Base-by-base conservation (phyloP, 2,797 vertebrate genomes). In the Gobionotothen gibberifrons region DNA sequence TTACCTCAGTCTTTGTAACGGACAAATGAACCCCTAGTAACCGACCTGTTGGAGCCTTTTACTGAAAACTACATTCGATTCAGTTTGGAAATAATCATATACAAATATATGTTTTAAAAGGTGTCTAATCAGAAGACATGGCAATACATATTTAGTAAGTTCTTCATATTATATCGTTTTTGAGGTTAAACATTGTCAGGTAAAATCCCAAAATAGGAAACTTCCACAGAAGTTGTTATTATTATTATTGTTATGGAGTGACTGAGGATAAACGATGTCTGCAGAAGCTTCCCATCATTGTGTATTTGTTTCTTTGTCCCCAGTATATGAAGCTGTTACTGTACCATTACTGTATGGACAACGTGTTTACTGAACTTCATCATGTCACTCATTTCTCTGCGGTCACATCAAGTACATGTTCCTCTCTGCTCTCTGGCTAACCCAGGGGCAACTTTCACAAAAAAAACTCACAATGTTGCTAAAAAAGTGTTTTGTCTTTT, bases 251-350 rank as follows among this genome's bases (percentile, higher is more conserved):
- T 15, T 22, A 42, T 13, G 17, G 19, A 26, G 17, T 5, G 73
- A 64, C 74, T 43, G 68, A 70, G 36, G 63, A 46, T 78, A 26
- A 81, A 46, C 76, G 82, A 76, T 84, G 85, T 85, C 82, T 88
- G 67, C 8, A 54, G 61, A 75, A 65, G 22, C 49, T 21, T 79
- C 63, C 84, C 75, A 36, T 6, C n/a, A 7, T 85, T 61, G 68
- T 84, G 72, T 87, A 59, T 79, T 78, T 84, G 68, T 89, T 83
- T 90, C 57, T 65, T 80, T 72, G 48, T 72, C 53, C 74, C 86
- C 91, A 92, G 89, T 90, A 83, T 85, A 89, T 87, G 86, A 89
- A 91, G 86, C 86, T 92, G 80, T 90, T 87, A 75, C 72, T 87
- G 79, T 93, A 88, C 61, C 17, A 68, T 86, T 88, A 91, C 85